phyloP scores from a whole-genome alignment of 2,888 invertebrate species.

The Agriopis marginaria region DNA sequence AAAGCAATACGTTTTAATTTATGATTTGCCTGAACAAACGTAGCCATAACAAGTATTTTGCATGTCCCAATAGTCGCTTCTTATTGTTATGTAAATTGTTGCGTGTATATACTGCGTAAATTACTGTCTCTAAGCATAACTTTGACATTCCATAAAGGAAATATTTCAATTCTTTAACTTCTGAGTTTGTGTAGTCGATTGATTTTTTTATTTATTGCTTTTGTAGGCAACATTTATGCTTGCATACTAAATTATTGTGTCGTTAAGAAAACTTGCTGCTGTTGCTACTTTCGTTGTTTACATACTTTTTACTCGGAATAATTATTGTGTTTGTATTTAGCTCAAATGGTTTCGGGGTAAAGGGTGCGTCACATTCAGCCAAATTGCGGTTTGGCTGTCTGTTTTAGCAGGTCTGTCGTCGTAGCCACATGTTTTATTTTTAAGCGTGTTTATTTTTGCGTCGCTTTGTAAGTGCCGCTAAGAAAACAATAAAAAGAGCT shows the following conservation, averaged over 20 bases:
- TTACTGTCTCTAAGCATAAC: background rate
- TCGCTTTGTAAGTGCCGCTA: conserved; percentile 55
- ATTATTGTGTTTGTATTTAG: conserved; percentile 30
- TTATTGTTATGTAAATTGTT: conserved; percentile 9
- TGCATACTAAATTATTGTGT: background rate
- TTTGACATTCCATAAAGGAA: background rate
- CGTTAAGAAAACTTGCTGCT: background rate
- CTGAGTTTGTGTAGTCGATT: too few relatives aligned
- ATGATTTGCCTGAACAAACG: conserved; percentile 2
- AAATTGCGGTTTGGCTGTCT: conserved; percentile 43
- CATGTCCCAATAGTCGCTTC: conserved; percentile 12
- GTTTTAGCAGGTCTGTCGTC: conserved; percentile 48
- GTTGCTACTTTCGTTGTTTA: conserved; percentile 9
- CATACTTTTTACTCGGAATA: conserved; percentile 4
- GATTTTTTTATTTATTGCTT: background rate
- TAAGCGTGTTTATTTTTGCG: conserved; percentile 51
- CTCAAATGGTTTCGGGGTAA: conserved; percentile 46
- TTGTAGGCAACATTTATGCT: background rate
- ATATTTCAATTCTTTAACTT: background rate
- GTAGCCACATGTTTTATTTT: conserved; percentile 49
- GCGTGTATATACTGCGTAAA: conserved; percentile 11
- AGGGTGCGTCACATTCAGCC: conserved; percentile 42
- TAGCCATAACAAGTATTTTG: conserved; percentile 17
- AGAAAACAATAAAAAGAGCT: conserved; percentile 35
- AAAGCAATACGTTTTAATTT: background rate